Evolutionary conservation across 2,888 invertebrate genomes (phyloP).

Genomic region (Cabera pusaria): DNA sequence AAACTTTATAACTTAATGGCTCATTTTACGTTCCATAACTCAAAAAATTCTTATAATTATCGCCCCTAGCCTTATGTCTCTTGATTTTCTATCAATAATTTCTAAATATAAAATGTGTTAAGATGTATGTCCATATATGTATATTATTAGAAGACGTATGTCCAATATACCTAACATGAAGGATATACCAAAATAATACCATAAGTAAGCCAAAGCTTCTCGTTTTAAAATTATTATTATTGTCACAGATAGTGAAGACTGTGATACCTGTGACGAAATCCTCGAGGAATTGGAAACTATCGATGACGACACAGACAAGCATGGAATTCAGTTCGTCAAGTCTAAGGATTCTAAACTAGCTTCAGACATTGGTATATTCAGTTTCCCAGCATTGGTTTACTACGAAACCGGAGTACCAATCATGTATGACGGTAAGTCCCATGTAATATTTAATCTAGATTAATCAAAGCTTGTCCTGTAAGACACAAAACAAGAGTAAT

Average conservation of each 20-base stretch:
- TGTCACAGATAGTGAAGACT: conserved; percentile 90
- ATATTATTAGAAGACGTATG: no score
- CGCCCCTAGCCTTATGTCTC: no score
- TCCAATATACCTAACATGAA: no score
- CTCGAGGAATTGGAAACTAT: conserved; percentile 95
- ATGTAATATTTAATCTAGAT: background rate
- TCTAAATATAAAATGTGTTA: no score
- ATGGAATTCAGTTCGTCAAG: conserved; percentile 96
- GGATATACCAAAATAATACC: no score
- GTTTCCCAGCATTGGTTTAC: conserved; percentile 95
- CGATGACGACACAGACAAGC: conserved; percentile 95
- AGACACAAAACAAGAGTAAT: conserved; percentile 1
- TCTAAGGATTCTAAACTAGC: conserved; percentile 95
- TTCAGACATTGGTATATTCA: conserved; percentile 95
- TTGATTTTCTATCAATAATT: no score
- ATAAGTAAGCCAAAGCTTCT: no score
- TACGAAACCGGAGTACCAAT: conserved; percentile 97
- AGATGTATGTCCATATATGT: no score
- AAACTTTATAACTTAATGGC: no score
- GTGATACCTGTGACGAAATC: conserved; percentile 92
- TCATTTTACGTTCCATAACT: no score
- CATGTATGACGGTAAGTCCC: conserved; percentile 95
- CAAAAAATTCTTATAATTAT: no score
- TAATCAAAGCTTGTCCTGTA: conserved; percentile 6
- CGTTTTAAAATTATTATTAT: conserved; percentile 4